Percentiles rank a stretch among this genome's conserved stretches.
These are phyloP conservation scores for Solea senegalensis DNA, from an alignment of 2,113 vertebrate genomes.

Conservation along the genomic window DNA sequence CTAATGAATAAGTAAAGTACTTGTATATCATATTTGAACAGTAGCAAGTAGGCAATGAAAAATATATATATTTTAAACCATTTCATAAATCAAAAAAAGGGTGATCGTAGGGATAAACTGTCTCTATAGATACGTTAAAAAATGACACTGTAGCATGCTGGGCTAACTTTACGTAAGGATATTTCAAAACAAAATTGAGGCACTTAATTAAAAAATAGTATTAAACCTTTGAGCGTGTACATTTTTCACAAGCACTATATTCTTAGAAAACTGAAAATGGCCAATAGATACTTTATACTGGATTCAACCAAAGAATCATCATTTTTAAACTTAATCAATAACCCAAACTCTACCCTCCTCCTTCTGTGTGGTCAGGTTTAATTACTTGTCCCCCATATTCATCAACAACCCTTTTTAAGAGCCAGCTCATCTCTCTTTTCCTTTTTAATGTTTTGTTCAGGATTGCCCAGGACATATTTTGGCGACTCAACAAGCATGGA, in stretches of 20 bases:
- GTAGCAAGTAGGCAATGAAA: no score
- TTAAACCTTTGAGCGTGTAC: slow-evolving; percentile 27
- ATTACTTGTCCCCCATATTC: neutral
- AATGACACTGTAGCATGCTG: neutral
- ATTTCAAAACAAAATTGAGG: neutral
- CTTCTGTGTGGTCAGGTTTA: neutral
- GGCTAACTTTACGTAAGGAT: neutral
- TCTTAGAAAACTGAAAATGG: slow-evolving; percentile 50
- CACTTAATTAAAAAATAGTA: slow-evolving; percentile 7
- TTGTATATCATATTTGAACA: no score
- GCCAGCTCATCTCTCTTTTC: neutral
- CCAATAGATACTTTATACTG: slow-evolving; percentile 35
- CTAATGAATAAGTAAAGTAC: no score
- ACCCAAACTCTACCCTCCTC: neutral
- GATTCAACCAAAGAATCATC: slow-evolving; percentile 7
- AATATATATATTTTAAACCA: no score
- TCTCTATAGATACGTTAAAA: neutral
- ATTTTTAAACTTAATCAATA: neutral
- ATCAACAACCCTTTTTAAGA: neutral
- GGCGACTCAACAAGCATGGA: slow-evolving; percentile 81
- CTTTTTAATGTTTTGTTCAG: slow-evolving; percentile 67
- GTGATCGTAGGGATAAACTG: no score
- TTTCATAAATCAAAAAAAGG: no score
- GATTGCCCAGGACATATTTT: slow-evolving; percentile 94
- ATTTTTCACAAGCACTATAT: slow-evolving; percentile 3